Base-by-base conservation (phyloP, 2,113 vertebrate species). In the Otis tarda region DNA sequence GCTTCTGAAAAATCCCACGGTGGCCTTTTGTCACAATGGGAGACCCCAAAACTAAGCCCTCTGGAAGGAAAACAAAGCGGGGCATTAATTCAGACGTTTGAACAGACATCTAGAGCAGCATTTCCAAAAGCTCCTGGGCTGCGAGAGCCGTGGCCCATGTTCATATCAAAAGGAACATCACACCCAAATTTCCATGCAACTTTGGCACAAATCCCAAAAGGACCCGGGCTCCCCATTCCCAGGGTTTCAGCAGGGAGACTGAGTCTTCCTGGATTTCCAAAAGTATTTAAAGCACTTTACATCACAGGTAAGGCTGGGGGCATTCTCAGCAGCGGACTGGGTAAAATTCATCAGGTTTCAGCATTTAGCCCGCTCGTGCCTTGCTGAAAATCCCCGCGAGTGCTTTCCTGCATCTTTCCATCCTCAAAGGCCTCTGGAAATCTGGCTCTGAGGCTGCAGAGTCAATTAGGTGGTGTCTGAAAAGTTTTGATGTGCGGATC, bases 131-230 rank as follows among this genome's bases (percentile, higher is more conserved):
- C 65, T 74, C 78, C 4, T 1, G 45, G 55, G 67, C 37, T 4
- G 2, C 0, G 0, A n/a, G 85, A 31, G 53, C 64, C 7, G 2
- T 9, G 70, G 67, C 64, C 82, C 5, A 0, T 7, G 25, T 33
- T 86, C 50, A 61, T 39, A 79, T 47, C 57, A 6, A 50, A 91
- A 81, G 63, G 45, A 76, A 70, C 47, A 60, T 86, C 83, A 33
- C 4, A 1, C 55, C 55, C 28, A 1, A 15, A 91, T 84, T 89
- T 84, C 77, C 60, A 59, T 0, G 2, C 52, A 8, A 31, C 45
- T 79, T 35, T 0, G 0, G 45, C 17, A 24, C 67, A 50, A 68
- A 73, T 31, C 79, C 82, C 83, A 21, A 33, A 45, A 65, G 83
- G 55, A 80, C 55, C 33, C 1, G 0, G 28, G 33, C 30, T 92